phyloP scores from a whole-genome alignment of 2,113 vertebrate species.

The Cepphus grylle region DNA sequence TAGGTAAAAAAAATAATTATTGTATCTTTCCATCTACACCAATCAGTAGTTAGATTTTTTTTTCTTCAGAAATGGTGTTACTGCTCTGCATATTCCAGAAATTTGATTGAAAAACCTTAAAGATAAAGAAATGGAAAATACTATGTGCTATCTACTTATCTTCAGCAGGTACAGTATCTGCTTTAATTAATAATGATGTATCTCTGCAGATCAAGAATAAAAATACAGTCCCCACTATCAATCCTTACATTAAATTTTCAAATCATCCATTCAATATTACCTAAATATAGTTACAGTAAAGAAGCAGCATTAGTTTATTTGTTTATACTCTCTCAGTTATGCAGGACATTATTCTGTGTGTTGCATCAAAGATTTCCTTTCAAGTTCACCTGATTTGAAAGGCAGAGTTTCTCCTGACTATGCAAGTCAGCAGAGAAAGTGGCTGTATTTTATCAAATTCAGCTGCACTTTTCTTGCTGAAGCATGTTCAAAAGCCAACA shows the following conservation, averaged over 20 bases:
- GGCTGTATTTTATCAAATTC: not conserved
- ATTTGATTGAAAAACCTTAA: not conserved
- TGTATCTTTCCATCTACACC: not conserved
- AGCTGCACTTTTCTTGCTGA: not conserved
- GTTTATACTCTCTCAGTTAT: not conserved
- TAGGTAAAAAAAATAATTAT: not conserved
- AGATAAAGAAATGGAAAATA: not conserved
- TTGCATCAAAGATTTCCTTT: slow-evolving; percentile 34
- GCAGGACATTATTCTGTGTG: not conserved
- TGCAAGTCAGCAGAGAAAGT: not conserved
- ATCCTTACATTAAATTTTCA: slow-evolving; percentile 27
- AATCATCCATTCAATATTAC: slow-evolving; percentile 41
- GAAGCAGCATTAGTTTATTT: slow-evolving; percentile 13
- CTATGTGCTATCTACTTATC: not conserved
- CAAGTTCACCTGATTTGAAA: slow-evolving; percentile 1
- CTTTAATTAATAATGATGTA: slow-evolving; percentile 37
- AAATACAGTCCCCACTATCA: not conserved
- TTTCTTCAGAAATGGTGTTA: not conserved
- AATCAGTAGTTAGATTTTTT: not conserved
- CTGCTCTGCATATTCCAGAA: not conserved
- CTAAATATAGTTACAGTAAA: slow-evolving; percentile 41
- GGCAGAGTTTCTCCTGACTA: not conserved
- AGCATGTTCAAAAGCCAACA: not conserved
- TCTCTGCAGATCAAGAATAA: slow-evolving; percentile 7
- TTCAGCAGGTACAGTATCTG: not conserved